Conservation (phyloP, 1,140 invertebrate genomes). For the Argopecten irradians region DNA sequence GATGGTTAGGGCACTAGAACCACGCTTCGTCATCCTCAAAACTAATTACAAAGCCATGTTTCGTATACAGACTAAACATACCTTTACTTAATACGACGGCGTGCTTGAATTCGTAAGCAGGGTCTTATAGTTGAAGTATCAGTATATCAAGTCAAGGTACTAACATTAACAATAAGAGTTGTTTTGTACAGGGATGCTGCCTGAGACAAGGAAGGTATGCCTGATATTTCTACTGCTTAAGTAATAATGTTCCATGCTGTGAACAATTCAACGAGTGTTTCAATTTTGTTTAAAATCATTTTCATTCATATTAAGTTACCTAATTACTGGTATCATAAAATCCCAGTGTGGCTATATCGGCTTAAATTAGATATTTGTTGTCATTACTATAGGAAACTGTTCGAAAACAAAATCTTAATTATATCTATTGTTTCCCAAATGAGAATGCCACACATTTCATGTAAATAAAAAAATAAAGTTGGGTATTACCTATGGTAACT, state of each 20-base stretch:
- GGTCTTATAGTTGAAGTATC: background rate
- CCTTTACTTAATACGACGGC: background rate
- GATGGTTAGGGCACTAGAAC: background rate
- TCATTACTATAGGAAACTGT: too few relatives aligned
- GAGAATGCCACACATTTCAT: too few relatives aligned
- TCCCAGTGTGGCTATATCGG: too few relatives aligned
- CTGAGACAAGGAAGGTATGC: too few relatives aligned
- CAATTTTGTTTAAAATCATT: background rate
- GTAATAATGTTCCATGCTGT: background rate
- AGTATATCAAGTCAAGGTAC: background rate
- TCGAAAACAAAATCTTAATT: too few relatives aligned
- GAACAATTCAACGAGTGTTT: background rate
- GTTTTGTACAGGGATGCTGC: too few relatives aligned
- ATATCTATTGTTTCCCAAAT: too few relatives aligned
- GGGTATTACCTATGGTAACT: too few relatives aligned
- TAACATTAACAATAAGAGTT: background rate
- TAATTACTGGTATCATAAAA: too few relatives aligned
- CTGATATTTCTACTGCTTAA: background rate
- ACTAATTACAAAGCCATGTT: background rate
- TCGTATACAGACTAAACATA: background rate
- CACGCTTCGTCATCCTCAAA: background rate
- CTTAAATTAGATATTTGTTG: too few relatives aligned
- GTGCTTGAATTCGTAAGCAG: background rate
- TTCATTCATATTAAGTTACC: too few relatives aligned
- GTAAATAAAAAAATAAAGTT: too few relatives aligned